A percentile compares a stretch with the other conserved stretches of the same genome.
These are phyloP conservation scores for Ceyx cyanopectus DNA, from an alignment of 2,113 vertebrate species.

Conservation along the genomic window DNA sequence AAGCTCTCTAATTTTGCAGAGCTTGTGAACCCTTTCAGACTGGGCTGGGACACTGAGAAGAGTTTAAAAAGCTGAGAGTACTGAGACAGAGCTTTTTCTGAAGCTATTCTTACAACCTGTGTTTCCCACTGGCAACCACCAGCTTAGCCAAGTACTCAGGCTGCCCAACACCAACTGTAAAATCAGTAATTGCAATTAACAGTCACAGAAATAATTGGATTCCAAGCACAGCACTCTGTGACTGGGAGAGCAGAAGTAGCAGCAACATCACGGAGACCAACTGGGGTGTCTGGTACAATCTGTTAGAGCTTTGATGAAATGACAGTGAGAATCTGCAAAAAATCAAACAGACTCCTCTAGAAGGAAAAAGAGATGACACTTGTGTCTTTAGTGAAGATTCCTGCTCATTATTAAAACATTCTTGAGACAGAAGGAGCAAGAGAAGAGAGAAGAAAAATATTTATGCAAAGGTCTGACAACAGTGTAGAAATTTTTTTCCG, in stretches of 20 bases:
- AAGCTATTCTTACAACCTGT: not conserved
- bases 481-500: not conserved
- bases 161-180: not conserved
- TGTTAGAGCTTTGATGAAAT: not conserved
- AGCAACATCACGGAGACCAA: not conserved
- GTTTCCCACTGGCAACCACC: not conserved
- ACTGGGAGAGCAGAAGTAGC: not conserved
- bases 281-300: not conserved
- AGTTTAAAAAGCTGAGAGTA: not conserved
- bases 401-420: not conserved
- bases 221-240: not conserved
- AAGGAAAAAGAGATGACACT: not conserved
- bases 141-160: not conserved
- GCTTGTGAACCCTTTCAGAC: not conserved
- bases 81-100: not conserved
- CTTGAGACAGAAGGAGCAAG: not conserved
- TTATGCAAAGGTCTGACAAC: not conserved
- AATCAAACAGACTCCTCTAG: not conserved
- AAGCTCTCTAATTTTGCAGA: not conserved
- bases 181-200: not conserved
- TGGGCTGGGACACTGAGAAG: not conserved
- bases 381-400: not conserved
- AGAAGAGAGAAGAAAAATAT: not conserved
- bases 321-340: not conserved
- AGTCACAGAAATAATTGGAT: not conserved